These are phyloP conservation scores for Petrolisthes cinctipes DNA, from an alignment of 2,888 invertebrate genomes.

Conservation along the genomic window DNA sequence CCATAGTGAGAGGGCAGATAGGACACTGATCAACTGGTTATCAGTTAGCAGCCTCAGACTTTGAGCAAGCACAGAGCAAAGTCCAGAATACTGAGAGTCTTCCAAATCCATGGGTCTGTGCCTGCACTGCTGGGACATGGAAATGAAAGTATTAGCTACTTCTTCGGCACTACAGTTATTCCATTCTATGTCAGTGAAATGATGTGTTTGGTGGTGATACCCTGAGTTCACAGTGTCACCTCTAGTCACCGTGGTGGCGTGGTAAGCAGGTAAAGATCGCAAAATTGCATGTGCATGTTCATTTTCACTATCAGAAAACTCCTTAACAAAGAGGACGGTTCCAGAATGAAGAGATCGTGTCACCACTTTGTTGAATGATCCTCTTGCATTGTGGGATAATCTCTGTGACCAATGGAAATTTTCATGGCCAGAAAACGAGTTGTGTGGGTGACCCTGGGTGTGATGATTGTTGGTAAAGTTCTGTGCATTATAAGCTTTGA, in stretches of 20 bases:
- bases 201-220: slow-evolving; percentile 25
- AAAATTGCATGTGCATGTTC: slow-evolving; percentile 64
- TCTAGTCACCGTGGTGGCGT: slow-evolving; percentile 50
- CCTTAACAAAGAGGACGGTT: slow-evolving; percentile 43
- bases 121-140: slow-evolving; percentile 52
- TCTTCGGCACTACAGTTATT: slow-evolving; percentile 47
- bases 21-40: slow-evolving; percentile 50
- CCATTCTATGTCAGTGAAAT: slow-evolving; percentile 34
- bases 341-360: slow-evolving; percentile 48
- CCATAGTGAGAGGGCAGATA: slow-evolving; percentile 62
- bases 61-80: slow-evolving; percentile 42
- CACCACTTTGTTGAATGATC: slow-evolving; percentile 53
- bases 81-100: slow-evolving; percentile 36
- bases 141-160: slow-evolving; percentile 54
- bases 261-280: slow-evolving; percentile 63
- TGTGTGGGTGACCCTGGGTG: slow-evolving; percentile 18
- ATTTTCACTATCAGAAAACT: slow-evolving; percentile 63
- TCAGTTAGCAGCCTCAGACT: slow-evolving; percentile 49
- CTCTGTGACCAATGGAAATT: slow-evolving; percentile 33
- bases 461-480: slow-evolving; percentile 42
- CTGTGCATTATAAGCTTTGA: slow-evolving; percentile 52
- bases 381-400: slow-evolving; percentile 28
- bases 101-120: slow-evolving; percentile 48
- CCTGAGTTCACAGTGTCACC: slow-evolving; percentile 3
- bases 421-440: slow-evolving; percentile 23